These are phyloP conservation scores for Coelopa pilipes DNA, from an alignment of 2,888 invertebrate genomes.

Conservation along the genomic window DNA sequence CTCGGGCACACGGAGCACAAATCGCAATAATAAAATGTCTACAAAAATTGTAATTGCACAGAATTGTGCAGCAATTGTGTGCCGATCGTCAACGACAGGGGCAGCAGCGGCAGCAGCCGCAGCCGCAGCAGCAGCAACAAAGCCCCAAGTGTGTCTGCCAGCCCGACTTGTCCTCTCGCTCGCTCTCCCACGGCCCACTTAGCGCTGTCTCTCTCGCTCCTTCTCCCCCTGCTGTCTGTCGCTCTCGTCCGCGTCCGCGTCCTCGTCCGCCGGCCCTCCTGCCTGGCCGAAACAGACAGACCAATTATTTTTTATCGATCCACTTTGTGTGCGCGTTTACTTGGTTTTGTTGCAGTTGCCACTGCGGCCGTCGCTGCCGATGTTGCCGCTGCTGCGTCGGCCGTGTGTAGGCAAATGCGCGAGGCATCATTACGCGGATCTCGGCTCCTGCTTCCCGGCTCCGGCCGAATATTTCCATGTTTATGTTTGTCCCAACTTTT, in stretches of 20 bases:
- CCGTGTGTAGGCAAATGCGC: conserved; percentile 34
- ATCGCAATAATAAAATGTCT: conserved; percentile 38
- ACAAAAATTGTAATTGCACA: conserved; percentile 38
- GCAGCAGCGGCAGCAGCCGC: background rate
- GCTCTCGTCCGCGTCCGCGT: background rate
- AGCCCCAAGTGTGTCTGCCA: conserved; percentile 15
- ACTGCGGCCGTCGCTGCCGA: conserved; percentile 11
- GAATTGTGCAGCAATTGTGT: conserved; percentile 20
- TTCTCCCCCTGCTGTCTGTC: background rate
- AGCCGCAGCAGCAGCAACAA: background rate
- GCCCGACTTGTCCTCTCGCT: conserved; percentile 1
- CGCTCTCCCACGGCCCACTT: background rate
- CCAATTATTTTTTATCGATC: conserved; percentile 40
- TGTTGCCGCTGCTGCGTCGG: conserved; percentile 1
- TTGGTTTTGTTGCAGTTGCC: conserved; percentile 17
- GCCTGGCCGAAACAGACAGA: conserved; percentile 13
- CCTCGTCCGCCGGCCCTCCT: no score
- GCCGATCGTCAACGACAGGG: background rate
- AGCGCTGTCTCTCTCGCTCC: no score
- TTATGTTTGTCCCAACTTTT: conserved; percentile 20
- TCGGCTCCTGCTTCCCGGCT: conserved; percentile 11
- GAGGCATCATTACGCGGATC: conserved; percentile 34
- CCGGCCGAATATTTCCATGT: conserved; percentile 20
- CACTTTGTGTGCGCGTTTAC: conserved; percentile 36
- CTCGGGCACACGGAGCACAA: no score